These are phyloP conservation scores for Eremophila alpestris DNA, from an alignment of 2,797 vertebrate species.

Conservation along the genomic window DNA sequence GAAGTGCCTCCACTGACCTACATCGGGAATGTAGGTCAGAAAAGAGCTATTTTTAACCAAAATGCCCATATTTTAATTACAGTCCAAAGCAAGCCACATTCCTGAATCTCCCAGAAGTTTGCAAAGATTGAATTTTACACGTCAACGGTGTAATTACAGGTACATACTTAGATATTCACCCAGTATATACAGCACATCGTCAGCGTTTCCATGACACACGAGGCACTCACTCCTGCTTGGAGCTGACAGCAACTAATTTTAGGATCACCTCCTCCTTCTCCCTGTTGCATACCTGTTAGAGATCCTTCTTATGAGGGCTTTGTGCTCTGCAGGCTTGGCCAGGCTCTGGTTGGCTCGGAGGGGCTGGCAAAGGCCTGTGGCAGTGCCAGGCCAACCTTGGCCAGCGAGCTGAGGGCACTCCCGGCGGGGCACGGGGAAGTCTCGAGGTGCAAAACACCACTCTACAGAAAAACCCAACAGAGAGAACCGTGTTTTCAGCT, in stretches of 20 bases:
- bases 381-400: neutral
- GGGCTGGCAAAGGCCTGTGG: constrained; percentile 1
- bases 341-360: constrained; percentile 12
- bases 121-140: neutral
- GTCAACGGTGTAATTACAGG: neutral
- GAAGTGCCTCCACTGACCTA: constrained; percentile 52
- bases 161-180: neutral
- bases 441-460: constrained; percentile 38
- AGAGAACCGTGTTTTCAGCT: neutral
- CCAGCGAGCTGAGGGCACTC: constrained; percentile 24
- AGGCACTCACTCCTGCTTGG: neutral
- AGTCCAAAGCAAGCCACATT: neutral
- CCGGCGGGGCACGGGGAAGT: neutral
- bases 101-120: neutral
- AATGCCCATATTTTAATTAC: neutral
- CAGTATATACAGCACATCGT: neutral
- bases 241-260: neutral
- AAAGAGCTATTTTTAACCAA: constrained; percentile 2
- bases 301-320: constrained; percentile 6
- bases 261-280: neutral
- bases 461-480: constrained; percentile 50
- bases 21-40: neutral
- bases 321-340: constrained; percentile 40
- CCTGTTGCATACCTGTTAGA: neutral
- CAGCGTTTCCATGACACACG: neutral